Percentiles rank a stretch among this genome's conserved stretches.
These are phyloP conservation scores for Aphaenogaster rudis DNA, from an alignment of 1,140 invertebrate species.

Conservation along the genomic window DNA sequence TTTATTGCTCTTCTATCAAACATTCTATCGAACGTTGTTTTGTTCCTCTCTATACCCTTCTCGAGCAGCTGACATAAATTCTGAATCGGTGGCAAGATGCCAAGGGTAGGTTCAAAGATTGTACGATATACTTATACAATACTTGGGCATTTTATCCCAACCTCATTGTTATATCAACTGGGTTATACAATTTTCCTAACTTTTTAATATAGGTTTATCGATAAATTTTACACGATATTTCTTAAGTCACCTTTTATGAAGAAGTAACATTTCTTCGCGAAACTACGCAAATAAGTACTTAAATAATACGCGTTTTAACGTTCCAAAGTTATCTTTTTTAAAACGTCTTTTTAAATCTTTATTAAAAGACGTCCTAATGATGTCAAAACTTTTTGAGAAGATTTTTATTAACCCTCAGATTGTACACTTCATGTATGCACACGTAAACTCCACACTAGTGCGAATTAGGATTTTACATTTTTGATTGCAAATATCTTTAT, in stretches of 20 bases:
- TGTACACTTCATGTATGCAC: too few relatives aligned
- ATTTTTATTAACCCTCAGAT: neutral
- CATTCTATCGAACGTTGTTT: slow-evolving; percentile 53
- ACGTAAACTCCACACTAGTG: too few relatives aligned
- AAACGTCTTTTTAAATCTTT: neutral
- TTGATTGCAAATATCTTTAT: too few relatives aligned
- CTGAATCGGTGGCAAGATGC: slow-evolving; percentile 38
- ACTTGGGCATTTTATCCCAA: slow-evolving; percentile 35
- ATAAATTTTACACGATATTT: neutral
- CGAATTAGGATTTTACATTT: too few relatives aligned
- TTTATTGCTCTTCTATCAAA: slow-evolving; percentile 51
- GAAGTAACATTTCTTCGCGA: too few relatives aligned
- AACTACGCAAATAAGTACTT: neutral
- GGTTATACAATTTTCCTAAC: neutral
- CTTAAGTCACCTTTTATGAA: neutral
- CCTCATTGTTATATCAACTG: neutral
- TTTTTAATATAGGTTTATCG: neutral
- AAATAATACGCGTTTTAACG: too few relatives aligned
- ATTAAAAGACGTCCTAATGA: neutral
- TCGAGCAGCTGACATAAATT: slow-evolving; percentile 44
- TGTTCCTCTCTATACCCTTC: slow-evolving; percentile 36
- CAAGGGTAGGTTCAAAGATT: slow-evolving; percentile 41
- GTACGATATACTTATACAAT: slow-evolving; percentile 33
- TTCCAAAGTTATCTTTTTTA: neutral
- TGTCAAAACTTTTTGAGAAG: neutral